Base-by-base conservation (phyloP, 2,797 vertebrate genomes). In the Sus cebifrons region DNA sequence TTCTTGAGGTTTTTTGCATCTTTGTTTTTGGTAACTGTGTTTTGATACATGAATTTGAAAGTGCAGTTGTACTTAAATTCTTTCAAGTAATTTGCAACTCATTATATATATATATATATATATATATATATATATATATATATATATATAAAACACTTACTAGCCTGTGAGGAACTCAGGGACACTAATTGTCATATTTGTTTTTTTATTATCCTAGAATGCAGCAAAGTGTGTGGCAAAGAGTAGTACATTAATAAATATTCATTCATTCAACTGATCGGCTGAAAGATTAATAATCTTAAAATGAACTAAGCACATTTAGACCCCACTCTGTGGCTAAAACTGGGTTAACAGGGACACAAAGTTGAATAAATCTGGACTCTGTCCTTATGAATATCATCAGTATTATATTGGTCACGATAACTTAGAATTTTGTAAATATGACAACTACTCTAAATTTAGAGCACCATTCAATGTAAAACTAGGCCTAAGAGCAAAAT, bases 151-250 rank as follows among this genome's bases (percentile, higher is more conserved):
- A 32, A 32, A 32, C 32, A 68, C 25, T 8, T 17, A 71, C 20
- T 89, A 78, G 16, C 65, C 6, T 89, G 13, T 62, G 49, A 92
- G 40, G 11, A 78, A 36, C 27, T 68, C 40, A 73, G 49, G 29
- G 90, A 14, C 8, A 77, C 12, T 77, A 84, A 90, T 4, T 70
- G 16, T 64, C 16, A 23, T 67, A 58, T 73, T 77, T 54, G 5
- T 44, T 85, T 87, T 89, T 70, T 9, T 62, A 44, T 81, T 64
- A 91, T 64, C 44, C 36, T 15, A 81, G 56, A 93, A 86, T 74
- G 27, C 79, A 17, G 49, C n/a, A 86, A 68, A 62, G 5, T 27
- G 4, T 62, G n/a, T 32, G 13, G 29, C 60, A 52, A 12, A 74
- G 2, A 83, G 44, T 6, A 86, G 93, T 54, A 65, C 21, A 73